Evolutionary conservation across 2,797 vertebrate species (phyloP).

Genomic region (Cirrhinus molitorella): DNA sequence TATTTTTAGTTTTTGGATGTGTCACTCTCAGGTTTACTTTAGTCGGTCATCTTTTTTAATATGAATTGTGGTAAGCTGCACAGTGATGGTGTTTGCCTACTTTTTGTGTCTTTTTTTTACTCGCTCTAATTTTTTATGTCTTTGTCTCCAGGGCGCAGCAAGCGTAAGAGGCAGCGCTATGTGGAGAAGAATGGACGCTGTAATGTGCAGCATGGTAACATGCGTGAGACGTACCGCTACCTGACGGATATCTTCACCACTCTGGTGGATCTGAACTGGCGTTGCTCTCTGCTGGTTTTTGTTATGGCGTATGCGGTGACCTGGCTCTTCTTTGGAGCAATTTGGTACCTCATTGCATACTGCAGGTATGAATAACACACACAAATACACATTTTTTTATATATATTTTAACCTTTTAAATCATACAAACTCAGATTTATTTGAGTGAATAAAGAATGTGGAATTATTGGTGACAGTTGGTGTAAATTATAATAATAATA

Average conservation of each 20-base stretch:
- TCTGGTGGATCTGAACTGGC: constrained; percentile 96
- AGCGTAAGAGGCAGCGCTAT: constrained; percentile 88
- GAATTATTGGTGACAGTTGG: no score
- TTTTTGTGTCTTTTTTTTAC: neutral
- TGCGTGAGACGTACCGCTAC: constrained; percentile 94
- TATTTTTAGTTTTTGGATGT: neutral
- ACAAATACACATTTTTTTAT: neutral
- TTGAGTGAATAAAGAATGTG: no score
- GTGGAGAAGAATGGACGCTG: constrained; percentile 96
- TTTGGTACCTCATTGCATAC: constrained; percentile 98
- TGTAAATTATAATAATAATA: no score
- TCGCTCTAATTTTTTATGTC: neutral
- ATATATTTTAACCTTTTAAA: no score
- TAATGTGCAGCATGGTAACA: constrained; percentile 95
- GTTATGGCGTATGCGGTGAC: constrained; percentile 95
- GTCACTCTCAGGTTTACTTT: neutral
- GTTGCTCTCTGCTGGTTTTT: constrained; percentile 95
- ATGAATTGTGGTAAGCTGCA: constrained; percentile 40
- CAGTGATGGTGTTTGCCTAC: neutral
- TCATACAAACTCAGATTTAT: no score
- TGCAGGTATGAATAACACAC: constrained; percentile 76
- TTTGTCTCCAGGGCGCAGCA: constrained; percentile 68
- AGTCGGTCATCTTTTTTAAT: neutral
- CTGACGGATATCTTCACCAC: constrained; percentile 98
- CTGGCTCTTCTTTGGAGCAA: constrained; percentile 97